Percentiles rank a stretch among this genome's conserved stretches.
Evolutionary conservation across 1,140 invertebrate species (phyloP).

Genomic region (Ephestia elutella): DNA sequence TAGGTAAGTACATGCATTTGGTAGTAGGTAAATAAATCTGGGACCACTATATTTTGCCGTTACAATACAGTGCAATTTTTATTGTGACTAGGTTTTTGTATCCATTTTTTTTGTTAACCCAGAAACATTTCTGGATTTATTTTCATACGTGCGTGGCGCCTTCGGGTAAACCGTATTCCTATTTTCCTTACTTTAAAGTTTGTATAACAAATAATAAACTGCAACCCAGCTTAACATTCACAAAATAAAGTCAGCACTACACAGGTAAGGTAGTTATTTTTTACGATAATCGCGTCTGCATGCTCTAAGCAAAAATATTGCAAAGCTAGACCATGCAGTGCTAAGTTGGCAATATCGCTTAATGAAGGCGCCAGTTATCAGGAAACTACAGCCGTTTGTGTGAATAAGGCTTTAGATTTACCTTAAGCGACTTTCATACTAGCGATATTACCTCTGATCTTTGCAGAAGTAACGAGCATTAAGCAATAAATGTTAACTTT

Average conservation of each 20-base stretch:
- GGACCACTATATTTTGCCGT: too few relatives aligned
- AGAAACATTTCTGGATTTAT: too few relatives aligned
- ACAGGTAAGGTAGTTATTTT: conserved; percentile 47
- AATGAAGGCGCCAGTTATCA: conserved; percentile 33
- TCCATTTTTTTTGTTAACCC: too few relatives aligned
- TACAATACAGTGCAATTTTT: too few relatives aligned
- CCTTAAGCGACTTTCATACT: not conserved
- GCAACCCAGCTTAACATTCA: conserved; percentile 15
- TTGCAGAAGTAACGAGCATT: not conserved
- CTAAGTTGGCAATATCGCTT: conserved; percentile 37
- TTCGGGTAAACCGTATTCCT: too few relatives aligned
- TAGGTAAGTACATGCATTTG: too few relatives aligned
- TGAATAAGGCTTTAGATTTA: not conserved
- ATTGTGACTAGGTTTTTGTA: too few relatives aligned
- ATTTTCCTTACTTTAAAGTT: too few relatives aligned
- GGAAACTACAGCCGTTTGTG: conserved; percentile 1
- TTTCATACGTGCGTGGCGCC: too few relatives aligned
- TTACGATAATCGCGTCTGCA: conserved; percentile 54
- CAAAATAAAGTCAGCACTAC: conserved; percentile 29
- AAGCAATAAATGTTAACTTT: too few relatives aligned
- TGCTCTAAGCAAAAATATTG: conserved; percentile 44
- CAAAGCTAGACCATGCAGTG: conserved; percentile 37
- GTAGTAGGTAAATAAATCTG: too few relatives aligned
- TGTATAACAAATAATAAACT: not conserved
- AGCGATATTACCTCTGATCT: not conserved